Percentiles rank a stretch among this genome's conserved stretches.
Conservation (phyloP, 2,888 invertebrate genomes). For the Eledona agricola region DNA sequence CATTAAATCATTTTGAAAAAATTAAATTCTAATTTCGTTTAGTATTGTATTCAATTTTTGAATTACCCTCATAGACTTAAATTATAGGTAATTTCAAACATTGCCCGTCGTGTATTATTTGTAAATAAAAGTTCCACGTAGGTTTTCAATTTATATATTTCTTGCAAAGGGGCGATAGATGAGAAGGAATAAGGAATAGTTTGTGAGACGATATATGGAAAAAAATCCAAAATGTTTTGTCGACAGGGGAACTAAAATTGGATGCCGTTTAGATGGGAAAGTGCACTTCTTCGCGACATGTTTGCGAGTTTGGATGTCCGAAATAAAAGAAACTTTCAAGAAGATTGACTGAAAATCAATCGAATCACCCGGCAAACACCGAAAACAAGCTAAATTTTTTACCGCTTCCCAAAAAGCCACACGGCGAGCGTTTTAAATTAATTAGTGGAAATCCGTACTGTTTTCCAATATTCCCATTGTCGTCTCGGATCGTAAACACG, state of each 20-base stretch:
- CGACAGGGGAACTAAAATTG: slow-evolving; percentile 16
- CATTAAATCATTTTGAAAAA: too few relatives aligned
- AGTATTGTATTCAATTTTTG: too few relatives aligned
- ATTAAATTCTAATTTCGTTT: too few relatives aligned
- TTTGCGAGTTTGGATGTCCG: slow-evolving; percentile 29
- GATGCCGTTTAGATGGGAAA: slow-evolving; percentile 33
- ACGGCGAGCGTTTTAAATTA: background rate
- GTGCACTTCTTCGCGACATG: slow-evolving; percentile 28
- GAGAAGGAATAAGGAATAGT: too few relatives aligned
- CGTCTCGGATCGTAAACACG: slow-evolving; percentile 32
- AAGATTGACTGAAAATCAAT: slow-evolving; percentile 39
- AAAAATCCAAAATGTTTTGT: too few relatives aligned
- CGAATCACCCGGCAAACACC: slow-evolving; percentile 12
- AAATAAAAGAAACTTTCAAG: slow-evolving; percentile 37
- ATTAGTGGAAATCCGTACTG: slow-evolving; percentile 1
- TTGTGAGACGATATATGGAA: too few relatives aligned
- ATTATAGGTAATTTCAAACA: too few relatives aligned
- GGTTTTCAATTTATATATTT: too few relatives aligned
- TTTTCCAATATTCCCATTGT: slow-evolving; percentile 28
- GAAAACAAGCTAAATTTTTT: slow-evolving; percentile 13
- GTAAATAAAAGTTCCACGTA: too few relatives aligned
- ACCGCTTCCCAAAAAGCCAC: background rate
- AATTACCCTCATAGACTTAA: too few relatives aligned
- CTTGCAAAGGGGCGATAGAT: too few relatives aligned
- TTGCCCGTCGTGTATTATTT: too few relatives aligned